These are phyloP conservation scores for Magallana nippona DNA, from an alignment of 2,888 invertebrate species.

Conservation along the genomic window DNA sequence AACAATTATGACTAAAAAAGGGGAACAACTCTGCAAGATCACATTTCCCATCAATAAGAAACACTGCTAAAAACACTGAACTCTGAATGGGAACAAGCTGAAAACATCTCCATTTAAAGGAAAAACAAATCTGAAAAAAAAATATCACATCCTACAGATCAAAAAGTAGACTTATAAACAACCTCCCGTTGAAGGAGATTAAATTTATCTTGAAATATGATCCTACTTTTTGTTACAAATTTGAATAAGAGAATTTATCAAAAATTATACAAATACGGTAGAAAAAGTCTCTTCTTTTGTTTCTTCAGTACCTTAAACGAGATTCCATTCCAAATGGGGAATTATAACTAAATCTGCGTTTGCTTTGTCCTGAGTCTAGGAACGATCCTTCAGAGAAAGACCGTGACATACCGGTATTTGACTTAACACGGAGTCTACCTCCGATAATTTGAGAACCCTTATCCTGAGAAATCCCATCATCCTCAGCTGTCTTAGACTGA, in stretches of 20 bases:
- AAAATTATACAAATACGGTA: no score
- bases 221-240: no score
- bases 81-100: no score
- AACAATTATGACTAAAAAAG: not conserved
- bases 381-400: not conserved
- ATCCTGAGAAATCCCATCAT: not conserved
- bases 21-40: no score
- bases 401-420: not conserved
- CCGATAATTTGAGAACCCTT: not conserved
- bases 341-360: slow-evolving; percentile 11
- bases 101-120: no score
- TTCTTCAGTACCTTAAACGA: slow-evolving; percentile 33
- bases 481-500: not conserved
- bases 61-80: not conserved
- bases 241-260: not conserved
- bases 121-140: no score
- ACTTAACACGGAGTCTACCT: not conserved
- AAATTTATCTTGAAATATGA: not conserved
- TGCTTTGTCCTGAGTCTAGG: not conserved
- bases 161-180: no score
- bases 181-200: no score
- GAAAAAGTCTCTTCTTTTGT: not conserved
- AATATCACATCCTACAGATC: no score
- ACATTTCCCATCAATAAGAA: not conserved
- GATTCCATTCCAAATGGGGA: slow-evolving; percentile 32